These are phyloP conservation scores for Hydrophis major DNA, from an alignment of 2,797 vertebrate genomes.

Conservation along the genomic window DNA sequence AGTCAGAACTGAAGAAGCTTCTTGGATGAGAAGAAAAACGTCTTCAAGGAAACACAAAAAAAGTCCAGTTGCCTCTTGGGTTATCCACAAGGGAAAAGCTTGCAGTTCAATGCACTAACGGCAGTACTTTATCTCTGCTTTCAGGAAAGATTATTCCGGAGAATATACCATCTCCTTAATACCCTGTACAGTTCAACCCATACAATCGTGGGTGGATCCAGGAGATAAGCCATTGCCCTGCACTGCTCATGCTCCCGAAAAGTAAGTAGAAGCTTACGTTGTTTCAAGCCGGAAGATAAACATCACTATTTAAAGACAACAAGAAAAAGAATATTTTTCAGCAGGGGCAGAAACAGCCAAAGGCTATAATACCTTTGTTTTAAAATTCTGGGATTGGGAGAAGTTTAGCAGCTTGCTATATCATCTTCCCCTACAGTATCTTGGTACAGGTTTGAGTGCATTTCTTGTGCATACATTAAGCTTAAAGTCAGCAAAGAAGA, in stretches of 20 bases:
- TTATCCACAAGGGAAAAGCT: not conserved
- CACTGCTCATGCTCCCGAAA: constrained; percentile 92
- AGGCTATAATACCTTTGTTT: not conserved
- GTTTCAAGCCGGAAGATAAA: not conserved
- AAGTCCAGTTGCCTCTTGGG: not conserved
- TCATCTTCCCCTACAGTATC: not conserved
- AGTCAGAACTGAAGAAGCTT: not conserved
- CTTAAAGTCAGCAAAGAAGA: not conserved
- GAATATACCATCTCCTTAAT: constrained; percentile 93
- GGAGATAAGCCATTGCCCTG: constrained; percentile 93
- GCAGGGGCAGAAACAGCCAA: not conserved
- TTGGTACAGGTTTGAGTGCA: not conserved
- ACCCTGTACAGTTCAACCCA: constrained; percentile 95
- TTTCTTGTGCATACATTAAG: not conserved
- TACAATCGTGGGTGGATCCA: constrained; percentile 90
- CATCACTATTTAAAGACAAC: not conserved
- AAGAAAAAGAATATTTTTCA: not conserved
- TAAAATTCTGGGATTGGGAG: not conserved
- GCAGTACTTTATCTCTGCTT: constrained; percentile 26
- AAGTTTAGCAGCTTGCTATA: not conserved
- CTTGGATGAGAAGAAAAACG: not conserved
- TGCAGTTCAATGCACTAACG: not conserved
- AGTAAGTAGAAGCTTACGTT: constrained; percentile 66
- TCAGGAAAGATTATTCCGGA: constrained; percentile 96
- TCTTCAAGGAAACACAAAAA: not conserved